These are phyloP conservation scores for Ennomos quercinarius DNA, from an alignment of 2,888 invertebrate genomes.

Conservation along the genomic window DNA sequence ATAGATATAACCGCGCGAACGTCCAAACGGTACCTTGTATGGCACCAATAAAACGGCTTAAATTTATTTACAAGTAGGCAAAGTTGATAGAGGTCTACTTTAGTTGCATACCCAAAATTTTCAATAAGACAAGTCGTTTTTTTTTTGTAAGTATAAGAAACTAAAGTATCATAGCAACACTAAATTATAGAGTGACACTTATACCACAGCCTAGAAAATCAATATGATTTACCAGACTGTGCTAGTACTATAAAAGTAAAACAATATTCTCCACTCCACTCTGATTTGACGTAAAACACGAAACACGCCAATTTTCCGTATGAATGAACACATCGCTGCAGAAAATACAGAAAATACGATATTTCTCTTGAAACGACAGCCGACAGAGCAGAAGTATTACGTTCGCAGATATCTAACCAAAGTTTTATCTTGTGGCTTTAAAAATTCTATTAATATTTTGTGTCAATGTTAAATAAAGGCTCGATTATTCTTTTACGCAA, in stretches of 20 bases:
- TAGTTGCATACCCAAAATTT: no score
- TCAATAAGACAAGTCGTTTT: no score
- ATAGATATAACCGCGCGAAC: no score
- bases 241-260: neutral
- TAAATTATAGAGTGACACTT: no score
- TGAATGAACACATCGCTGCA: conserved; percentile 17
- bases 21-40: no score
- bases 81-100: no score
- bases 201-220: neutral
- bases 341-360: conserved; percentile 21
- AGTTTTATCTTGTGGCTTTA: conserved; percentile 15
- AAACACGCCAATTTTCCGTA: conserved; percentile 22
- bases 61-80: no score
- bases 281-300: conserved; percentile 15
- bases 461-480: neutral
- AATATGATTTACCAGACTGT: neutral
- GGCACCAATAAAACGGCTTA: no score
- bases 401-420: conserved; percentile 19
- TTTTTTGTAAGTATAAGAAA: no score
- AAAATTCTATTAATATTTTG: conserved; percentile 21
- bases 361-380: conserved; percentile 27
- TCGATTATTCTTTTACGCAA: no score
- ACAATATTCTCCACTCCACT: conserved; percentile 2
- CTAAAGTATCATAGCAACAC: no score
- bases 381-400: conserved; percentile 5